A percentile compares a stretch with the other conserved stretches of the same genome.
These are phyloP conservation scores for Drosophila paramelanica DNA, from an alignment of 2,888 invertebrate species.

Conservation along the genomic window DNA sequence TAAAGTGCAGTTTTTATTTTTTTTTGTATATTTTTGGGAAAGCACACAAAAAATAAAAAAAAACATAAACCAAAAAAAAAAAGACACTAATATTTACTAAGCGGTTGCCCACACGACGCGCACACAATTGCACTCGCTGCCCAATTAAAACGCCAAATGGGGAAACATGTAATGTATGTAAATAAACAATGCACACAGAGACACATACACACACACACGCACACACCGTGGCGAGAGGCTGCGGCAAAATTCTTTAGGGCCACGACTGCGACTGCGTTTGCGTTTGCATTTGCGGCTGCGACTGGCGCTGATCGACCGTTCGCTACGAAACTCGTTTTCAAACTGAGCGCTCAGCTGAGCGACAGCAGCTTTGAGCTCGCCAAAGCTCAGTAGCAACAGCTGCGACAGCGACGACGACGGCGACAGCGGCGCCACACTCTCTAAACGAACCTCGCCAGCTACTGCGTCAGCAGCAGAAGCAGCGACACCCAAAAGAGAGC, in stretches of 20 bases:
- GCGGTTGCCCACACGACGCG: slow-evolving; percentile 36
- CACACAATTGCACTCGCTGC: slow-evolving; percentile 59
- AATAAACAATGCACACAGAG: slow-evolving; percentile 62
- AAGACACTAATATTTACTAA: slow-evolving; percentile 50
- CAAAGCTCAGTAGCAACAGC: slow-evolving; percentile 58
- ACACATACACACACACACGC: slow-evolving; percentile 7
- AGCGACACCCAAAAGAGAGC: slow-evolving; percentile 44
- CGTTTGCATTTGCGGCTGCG: slow-evolving; percentile 46
- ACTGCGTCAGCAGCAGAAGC: slow-evolving; percentile 28
- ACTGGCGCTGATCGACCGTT: slow-evolving; percentile 70
- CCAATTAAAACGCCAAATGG: slow-evolving; percentile 64
- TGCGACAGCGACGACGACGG: slow-evolving; percentile 19
- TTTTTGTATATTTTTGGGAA: slow-evolving; percentile 39
- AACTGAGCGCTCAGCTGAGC: slow-evolving; percentile 72
- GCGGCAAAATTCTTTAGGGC: slow-evolving; percentile 58
- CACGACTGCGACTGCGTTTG: slow-evolving; percentile 38
- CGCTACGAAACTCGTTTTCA: slow-evolving; percentile 81
- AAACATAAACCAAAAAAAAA: slow-evolving; percentile 33
- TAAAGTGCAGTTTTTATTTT: slow-evolving; percentile 37
- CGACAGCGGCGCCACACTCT: slow-evolving; percentile 42
- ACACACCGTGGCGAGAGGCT: slow-evolving; percentile 38
- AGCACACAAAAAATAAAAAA: slow-evolving; percentile 42
- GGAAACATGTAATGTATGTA: slow-evolving; percentile 60
- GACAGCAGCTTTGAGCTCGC: slow-evolving; percentile 44
- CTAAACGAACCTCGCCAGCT: slow-evolving; percentile 35